These are phyloP conservation scores for Scaptomyza polygonia DNA, from an alignment of 2,888 invertebrate genomes.

Conservation along the genomic window DNA sequence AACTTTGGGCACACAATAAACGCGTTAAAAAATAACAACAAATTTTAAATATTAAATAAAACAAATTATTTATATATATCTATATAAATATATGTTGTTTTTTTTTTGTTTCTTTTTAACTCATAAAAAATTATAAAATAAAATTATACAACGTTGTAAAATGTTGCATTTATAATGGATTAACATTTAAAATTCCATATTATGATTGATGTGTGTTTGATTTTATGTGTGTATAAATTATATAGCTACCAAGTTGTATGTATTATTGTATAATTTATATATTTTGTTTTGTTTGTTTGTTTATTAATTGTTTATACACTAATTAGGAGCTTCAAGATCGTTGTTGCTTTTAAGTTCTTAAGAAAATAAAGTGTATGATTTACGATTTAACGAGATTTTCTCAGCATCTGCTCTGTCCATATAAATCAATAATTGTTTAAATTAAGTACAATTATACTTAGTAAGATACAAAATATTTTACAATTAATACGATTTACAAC, in stretches of 20 bases:
- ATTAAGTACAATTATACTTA: conserved; percentile 80
- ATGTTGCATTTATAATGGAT: conserved; percentile 45
- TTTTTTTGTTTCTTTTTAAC: conserved; percentile 22
- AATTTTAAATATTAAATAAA: conserved; percentile 80
- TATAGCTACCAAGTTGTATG: conserved; percentile 78
- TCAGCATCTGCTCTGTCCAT: conserved; percentile 26
- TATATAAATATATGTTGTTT: conserved; percentile 21
- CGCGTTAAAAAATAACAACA: conserved; percentile 76
- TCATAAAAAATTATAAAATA: conserved; percentile 48
- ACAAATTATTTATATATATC: conserved; percentile 61
- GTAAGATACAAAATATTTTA: conserved; percentile 68
- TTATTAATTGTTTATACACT: conserved; percentile 61
- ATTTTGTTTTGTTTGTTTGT: conserved; percentile 29
- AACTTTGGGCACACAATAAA: conserved; percentile 77
- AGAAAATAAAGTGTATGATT: conserved; percentile 61
- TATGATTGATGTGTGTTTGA: conserved; percentile 28
- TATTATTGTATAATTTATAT: conserved; percentile 34
- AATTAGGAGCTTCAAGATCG: conserved; percentile 81
- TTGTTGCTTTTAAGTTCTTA: conserved; percentile 77
- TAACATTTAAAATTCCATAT: conserved; percentile 54
- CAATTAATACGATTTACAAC: conserved; percentile 73
- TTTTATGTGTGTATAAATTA: conserved; percentile 55
- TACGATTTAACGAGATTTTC: conserved; percentile 70
- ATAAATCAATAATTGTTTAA: conserved; percentile 58
- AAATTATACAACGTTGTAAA: conserved; percentile 45